Base-by-base conservation (phyloP, 1,140 invertebrate species). In the Dolichoris vasculosae region DNA sequence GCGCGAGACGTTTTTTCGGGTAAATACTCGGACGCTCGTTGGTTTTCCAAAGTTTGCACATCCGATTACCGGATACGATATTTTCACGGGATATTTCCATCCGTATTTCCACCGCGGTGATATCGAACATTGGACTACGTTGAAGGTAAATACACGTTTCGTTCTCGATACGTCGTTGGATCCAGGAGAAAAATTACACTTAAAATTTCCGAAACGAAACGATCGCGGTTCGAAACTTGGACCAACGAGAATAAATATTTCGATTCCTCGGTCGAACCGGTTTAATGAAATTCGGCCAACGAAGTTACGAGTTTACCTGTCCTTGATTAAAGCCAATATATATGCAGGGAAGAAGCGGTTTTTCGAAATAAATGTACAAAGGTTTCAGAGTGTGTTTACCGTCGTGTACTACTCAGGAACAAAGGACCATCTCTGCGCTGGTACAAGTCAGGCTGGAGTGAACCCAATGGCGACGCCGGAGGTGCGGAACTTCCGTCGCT, bases 371-470 rank as follows among this genome's bases (percentile, higher is more conserved):
- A 51, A 51, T 17, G 15, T 17, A 17, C 7, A 51, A 76, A 38
- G 40, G 11, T 43, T n/a, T 4, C 11, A 30, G 38, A 26, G 17
- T 59, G 48, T 59, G 13, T 38, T 86, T 38, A 82, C 84, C 84
- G 40, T 77, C 63, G 48, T 30, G 55, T 38, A n/a, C 80, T 93
- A 75, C 94, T 95, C 64, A 97, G 94, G 88, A 96, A 96, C 0
- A 97, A 92, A 1, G 96, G 96, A 23, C 95, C 96, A 88, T 97
- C 96, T 80, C 95, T 94, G 88, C 95, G 94, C 26, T 95, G 95
- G 92, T 98, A 98, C 7, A 98, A 94, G 90, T 98, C 97, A 0
- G 97, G 97, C 88, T 98, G 97, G 7, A 98, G 95, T 17, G 97
- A 95, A n/a, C 97, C 97, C 32, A 97, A 91, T 0, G 96, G 96